Evolutionary conservation across 2,888 invertebrate species (phyloP).

Genomic region (Stenodema calcarata): DNA sequence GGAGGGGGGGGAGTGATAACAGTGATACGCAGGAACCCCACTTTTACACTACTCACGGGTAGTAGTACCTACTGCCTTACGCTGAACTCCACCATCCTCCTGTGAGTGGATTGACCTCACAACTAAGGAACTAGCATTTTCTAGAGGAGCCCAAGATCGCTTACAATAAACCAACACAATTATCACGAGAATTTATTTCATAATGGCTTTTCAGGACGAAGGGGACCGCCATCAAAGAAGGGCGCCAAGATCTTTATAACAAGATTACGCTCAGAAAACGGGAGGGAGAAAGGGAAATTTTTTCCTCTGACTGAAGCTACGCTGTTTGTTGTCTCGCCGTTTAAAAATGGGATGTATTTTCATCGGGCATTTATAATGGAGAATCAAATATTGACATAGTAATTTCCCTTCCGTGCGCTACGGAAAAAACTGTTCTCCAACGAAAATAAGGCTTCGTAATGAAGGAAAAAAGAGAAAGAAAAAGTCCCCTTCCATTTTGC

Average conservation of each 20-base stretch:
- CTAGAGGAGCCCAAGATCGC: too few species aligned
- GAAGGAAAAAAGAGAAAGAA: background rate
- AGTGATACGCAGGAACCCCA: too few species aligned
- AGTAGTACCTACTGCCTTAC: too few species aligned
- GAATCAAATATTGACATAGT: background rate
- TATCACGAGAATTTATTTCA: too few species aligned
- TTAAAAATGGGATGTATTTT: background rate
- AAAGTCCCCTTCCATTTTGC: background rate
- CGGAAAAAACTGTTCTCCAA: background rate
- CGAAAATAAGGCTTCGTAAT: background rate
- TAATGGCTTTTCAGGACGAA: background rate
- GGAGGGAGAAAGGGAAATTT: background rate
- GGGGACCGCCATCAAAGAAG: background rate
- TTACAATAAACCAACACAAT: too few species aligned
- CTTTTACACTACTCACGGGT: too few species aligned
- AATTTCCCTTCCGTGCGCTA: background rate
- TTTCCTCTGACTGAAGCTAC: background rate
- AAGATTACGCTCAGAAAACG: background rate
- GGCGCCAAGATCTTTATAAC: background rate
- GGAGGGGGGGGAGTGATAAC: too few species aligned
- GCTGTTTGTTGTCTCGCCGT: background rate
- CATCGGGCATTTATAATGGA: background rate
- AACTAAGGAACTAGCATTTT: too few species aligned
- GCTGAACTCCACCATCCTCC: too few species aligned
- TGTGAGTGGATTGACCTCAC: too few species aligned